A percentile compares a stretch with the other conserved stretches of the same genome.
Conservation (phyloP, 30 jellyfish, hydroid and myxozoan species). For the Clytia hemisphaerica region DNA sequence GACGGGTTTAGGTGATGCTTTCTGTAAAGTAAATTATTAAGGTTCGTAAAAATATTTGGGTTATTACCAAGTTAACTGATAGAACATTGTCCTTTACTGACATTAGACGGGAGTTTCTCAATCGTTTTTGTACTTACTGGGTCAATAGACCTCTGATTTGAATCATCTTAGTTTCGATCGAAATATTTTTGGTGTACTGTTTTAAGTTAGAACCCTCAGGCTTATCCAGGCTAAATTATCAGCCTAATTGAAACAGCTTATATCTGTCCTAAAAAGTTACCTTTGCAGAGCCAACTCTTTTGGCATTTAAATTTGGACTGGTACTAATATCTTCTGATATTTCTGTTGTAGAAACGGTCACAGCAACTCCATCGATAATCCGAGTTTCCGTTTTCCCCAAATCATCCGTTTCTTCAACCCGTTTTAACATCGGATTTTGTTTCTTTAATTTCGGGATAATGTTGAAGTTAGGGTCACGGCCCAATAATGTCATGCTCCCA, state of each 20-base stretch:
- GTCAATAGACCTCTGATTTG: too few species aligned
- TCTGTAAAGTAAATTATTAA: too few species aligned
- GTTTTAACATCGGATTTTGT: conserved; percentile 3
- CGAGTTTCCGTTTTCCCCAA: conserved; percentile 7
- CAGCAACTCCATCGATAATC: conserved; percentile 56
- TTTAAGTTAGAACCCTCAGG: not conserved
- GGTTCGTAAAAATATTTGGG: too few species aligned
- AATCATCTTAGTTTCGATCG: too few species aligned
- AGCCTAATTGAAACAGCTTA: too few species aligned
- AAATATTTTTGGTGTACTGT: not conserved
- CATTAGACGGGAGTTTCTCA: too few species aligned
- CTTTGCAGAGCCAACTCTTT: too few species aligned
- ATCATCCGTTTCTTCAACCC: conserved; percentile 4
- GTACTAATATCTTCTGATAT: not conserved
- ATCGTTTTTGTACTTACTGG: too few species aligned
- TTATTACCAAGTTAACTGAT: too few species aligned
- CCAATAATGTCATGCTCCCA: not conserved
- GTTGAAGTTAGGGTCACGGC: conserved; percentile 36
- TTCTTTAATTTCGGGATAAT: conserved; percentile 23
- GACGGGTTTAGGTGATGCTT: too few species aligned
- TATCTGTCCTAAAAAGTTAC: too few species aligned
- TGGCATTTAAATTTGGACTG: not conserved
- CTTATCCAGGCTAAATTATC: not conserved
- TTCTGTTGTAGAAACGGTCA: conserved; percentile 28
- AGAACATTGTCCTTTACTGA: too few species aligned